Evolutionary conservation across 2,888 invertebrate species (phyloP), one percentile per base, ranked within the genome.

Genomic region (Pogonocherus hispidulus): DNA sequence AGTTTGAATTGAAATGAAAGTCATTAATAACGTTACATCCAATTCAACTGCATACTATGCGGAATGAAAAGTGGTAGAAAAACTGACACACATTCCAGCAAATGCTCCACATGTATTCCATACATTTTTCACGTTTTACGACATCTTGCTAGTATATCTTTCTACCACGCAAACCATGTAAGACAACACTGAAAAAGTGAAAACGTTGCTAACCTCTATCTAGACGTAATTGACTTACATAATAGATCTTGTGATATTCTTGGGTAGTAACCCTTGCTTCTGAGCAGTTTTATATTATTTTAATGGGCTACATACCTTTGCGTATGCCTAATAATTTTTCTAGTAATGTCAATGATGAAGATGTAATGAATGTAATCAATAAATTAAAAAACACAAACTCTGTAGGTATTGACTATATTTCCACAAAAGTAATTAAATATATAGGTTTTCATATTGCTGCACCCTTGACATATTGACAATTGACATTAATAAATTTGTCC

Each of bases 131-230:
- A 47, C 59, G 23, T 59, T 47, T 49, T 59, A 59, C 57, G 56
- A 52, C 55, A 65, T 56, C 59, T 62, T 20, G 62, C 69, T 49
- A 57, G 63, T 66, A 52, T 49, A 52, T 66, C 52, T 55, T 51
- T 66, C 46, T 55, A 51, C 56, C 62, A 66, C 65, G 66, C 69
- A 32, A 59, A 69, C 63, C 69, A 57, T 69, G 69, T 69, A 65
- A 62, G 49, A 35, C 65, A 60, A 27, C 64, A 37, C 37, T 23
- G 57, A 63, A 69, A 62, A 66, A 65, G 65, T 69, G 65, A 69
- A 69, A 69, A 59, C 66, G 62, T 56, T 59, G 67, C 63, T 64
- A 68, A 67, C 63, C 68, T 59, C 41, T 57, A 67, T 63, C 63
- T 51, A 65, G 55, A 60, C 60, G 67, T 71, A 68, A 65, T 65